Conservation (phyloP, 1,140 invertebrate genomes). For the Odontomachus brunneus region DNA sequence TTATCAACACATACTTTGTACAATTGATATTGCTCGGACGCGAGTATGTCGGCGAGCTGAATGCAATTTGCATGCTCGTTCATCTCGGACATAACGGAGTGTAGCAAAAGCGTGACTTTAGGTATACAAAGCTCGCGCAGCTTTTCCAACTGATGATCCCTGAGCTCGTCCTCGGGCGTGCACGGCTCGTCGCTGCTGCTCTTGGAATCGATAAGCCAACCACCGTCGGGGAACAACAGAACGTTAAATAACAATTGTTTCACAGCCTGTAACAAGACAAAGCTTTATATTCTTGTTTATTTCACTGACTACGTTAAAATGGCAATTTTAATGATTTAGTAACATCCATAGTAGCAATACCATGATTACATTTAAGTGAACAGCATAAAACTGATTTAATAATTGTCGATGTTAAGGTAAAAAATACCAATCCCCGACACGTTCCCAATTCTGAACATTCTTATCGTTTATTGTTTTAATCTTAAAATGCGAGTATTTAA, state of each 20-base stretch:
- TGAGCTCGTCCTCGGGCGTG: constrained; percentile 84
- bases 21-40: constrained; percentile 91
- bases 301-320: no score
- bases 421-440: no score
- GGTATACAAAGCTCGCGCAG: constrained; percentile 94
- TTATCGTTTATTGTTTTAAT: no score
- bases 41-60: constrained; percentile 92
- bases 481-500: no score
- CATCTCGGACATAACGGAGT: constrained; percentile 92
- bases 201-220: constrained; percentile 93
- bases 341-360: no score
- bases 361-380: no score
- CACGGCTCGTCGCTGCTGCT: constrained; percentile 81
- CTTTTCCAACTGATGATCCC: constrained; percentile 89
- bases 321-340: no score
- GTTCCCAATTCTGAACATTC: no score
- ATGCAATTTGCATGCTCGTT: constrained; percentile 92
- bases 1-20: constrained; percentile 87
- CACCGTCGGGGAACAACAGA: constrained; percentile 94
- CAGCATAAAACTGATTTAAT: no score
- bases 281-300: constrained; percentile 9
- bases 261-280: constrained; percentile 87
- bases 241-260: constrained; percentile 95
- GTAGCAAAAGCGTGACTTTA: constrained; percentile 92
- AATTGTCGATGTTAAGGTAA: no score